Conservation (phyloP, 1,140 invertebrate species). For the Drosophila miranda region DNA sequence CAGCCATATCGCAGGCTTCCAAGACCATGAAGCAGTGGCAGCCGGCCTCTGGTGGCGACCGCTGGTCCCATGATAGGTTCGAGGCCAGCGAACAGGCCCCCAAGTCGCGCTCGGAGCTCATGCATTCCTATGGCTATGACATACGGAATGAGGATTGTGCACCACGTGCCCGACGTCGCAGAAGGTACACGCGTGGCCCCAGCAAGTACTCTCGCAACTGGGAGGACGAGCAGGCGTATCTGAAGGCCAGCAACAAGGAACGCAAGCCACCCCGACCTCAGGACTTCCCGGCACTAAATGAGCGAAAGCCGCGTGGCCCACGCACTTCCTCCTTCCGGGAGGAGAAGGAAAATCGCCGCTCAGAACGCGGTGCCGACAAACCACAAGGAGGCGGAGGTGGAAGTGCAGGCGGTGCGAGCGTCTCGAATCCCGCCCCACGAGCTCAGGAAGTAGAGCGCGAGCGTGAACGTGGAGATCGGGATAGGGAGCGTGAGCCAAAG, state of each 20-base stretch:
- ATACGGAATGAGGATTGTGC: conserved; percentile 96
- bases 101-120: conserved; percentile 93
- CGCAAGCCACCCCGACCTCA: conserved; percentile 75
- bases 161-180: conserved; percentile 91
- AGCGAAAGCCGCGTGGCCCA: conserved; percentile 50
- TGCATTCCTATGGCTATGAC: conserved; percentile 96
- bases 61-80: conserved; percentile 96
- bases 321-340: conserved; percentile 53
- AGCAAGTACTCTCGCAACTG: conserved; percentile 95
- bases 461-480: conserved; percentile 24
- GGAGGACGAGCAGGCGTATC: conserved; percentile 95
- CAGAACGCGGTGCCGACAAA: conserved; percentile 13
- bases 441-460: conserved; percentile 46
- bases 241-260: conserved; percentile 79
- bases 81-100: conserved; percentile 90
- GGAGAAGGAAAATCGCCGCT: conserved; percentile 77
- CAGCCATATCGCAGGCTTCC: conserved; percentile 72
- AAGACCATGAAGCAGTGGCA: conserved; percentile 83
- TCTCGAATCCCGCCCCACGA: conserved; percentile 20
- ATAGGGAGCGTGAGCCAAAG: conserved; percentile 47
- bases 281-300: conserved; percentile 82
- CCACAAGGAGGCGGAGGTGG: conserved; percentile 1
- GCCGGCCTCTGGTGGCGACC: conserved; percentile 83
- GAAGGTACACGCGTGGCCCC: conserved; percentile 94
- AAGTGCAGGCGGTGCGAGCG: conserved; percentile 1